phyloP scores from a whole-genome alignment of 2,797 vertebrate species.

The Cyclopterus lumpus region DNA sequence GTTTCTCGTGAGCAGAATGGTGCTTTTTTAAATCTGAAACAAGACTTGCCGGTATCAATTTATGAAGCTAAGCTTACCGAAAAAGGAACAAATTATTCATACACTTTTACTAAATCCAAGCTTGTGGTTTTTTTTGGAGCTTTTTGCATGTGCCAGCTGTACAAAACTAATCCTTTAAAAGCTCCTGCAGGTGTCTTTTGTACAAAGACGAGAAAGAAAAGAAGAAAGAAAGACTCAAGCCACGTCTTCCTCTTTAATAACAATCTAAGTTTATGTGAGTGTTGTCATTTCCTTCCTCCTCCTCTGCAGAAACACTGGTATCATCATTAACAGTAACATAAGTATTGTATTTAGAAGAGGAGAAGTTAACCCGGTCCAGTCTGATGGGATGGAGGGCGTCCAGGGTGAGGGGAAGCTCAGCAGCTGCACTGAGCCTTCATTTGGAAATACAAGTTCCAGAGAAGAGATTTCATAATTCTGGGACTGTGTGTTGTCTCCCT shows the following conservation, averaged over 20 bases:
- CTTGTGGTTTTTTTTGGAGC: conserved; percentile 7
- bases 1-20: neutral
- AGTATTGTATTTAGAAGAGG: conserved; percentile 1
- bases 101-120: conserved; percentile 21
- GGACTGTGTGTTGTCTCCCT: conserved; percentile 6
- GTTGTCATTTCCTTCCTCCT: conserved; percentile 22
- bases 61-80: conserved; percentile 3
- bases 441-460: conserved; percentile 41
- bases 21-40: neutral
- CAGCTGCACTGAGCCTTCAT: conserved; percentile 48
- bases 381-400: conserved; percentile 32
- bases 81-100: neutral
- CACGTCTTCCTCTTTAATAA: conserved; percentile 11
- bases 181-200: conserved; percentile 42
- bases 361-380: conserved; percentile 25
- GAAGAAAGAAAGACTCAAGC: conserved; percentile 32
- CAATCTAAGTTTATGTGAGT: conserved; percentile 39
- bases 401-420: conserved; percentile 46
- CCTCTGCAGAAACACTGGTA: conserved; percentile 21
- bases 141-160: conserved; percentile 15
- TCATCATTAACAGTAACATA: conserved; percentile 15
- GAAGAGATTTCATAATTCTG: conserved; percentile 15
- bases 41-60: neutral
- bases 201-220: conserved; percentile 39
- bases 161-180: conserved; percentile 45